Base-by-base conservation (phyloP, 92 coral and sea anemone genomes). In the Umimayanthus chanpuru region DNA sequence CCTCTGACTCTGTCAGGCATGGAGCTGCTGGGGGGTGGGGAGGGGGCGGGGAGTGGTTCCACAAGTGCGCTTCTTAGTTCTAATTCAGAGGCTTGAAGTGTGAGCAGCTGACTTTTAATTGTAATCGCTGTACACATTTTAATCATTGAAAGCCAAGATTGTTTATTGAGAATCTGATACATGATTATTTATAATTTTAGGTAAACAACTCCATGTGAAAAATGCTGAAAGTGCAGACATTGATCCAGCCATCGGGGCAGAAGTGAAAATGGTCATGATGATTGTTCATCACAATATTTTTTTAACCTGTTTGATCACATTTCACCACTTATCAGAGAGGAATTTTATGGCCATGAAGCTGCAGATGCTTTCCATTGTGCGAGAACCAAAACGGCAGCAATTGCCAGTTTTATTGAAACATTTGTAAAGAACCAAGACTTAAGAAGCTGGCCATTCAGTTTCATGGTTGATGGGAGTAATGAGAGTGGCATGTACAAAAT, bases 291-390 rank as follows among this genome's bases (percentile, higher is more conserved):
- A 91, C 79, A 91, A 88, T 44, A 82, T 82, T 26, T 88, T 41
- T 88, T 91, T 77, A 91, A 90, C 82, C 44, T 91, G 36, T 91
- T 91, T 21, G 90, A 92, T 47, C 94, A 92, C 79, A 77, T 89
- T 26, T 72, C 88, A 66, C 92, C 38, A 77, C 50, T 92, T 65
- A 87, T 92, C 61, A 80, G 82, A 72, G 50, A 77, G 4, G 92
- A 86, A 80, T 89, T 89, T 88, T 85, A 89, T 50, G 83, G 83
- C 40, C 68, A 53, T 79, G 79, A 26, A 79, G 85, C 76, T 32
- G 86, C 89, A 73, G 73, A 78, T 66, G 55, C 56, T 14, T 87
- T 87, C 65, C 71, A 73, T 66, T 87, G 89, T 75, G 76, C 86
- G 74, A 79, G 86, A 67, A 80, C 85, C 36, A 89, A 89, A 67